These are phyloP conservation scores for Melanocharis versteri DNA, from an alignment of 2,113 vertebrate genomes.

Conservation along the genomic window DNA sequence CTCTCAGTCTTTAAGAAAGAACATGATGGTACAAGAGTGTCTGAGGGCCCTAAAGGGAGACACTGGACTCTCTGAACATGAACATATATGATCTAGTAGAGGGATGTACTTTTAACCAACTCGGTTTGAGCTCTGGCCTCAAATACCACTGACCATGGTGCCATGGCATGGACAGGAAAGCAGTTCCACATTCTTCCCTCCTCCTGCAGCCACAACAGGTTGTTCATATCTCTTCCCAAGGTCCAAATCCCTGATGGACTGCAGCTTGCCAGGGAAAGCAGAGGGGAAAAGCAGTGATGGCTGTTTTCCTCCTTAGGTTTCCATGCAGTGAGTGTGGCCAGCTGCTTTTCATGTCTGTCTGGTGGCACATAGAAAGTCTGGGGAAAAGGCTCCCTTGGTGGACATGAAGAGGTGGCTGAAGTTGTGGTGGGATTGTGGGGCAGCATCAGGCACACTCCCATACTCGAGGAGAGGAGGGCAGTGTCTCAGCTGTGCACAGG, in stretches of 20 bases:
- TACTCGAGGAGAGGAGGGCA: neutral
- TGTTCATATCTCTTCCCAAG: neutral
- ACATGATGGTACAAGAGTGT: neutral
- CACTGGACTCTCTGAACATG: neutral
- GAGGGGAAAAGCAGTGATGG: rapidly evolving
- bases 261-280: neutral
- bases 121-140: neutral
- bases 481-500: neutral
- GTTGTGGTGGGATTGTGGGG: neutral
- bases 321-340: rapidly evolving
- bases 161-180: neutral
- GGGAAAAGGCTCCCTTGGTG: neutral
- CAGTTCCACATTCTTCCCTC: neutral
- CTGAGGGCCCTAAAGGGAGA: neutral
- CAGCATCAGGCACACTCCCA: neutral
- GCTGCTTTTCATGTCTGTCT: neutral
- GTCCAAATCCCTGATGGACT: neutral
- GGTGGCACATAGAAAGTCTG: neutral
- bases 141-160: neutral
- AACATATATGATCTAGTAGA: neutral
- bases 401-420: neutral
- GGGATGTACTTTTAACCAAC: neutral
- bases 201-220: neutral
- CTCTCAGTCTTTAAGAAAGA: neutral
- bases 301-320: neutral